Evolutionary conservation across 2,113 vertebrate species (phyloP).

Genomic region (Rhinogobius similis): DNA sequence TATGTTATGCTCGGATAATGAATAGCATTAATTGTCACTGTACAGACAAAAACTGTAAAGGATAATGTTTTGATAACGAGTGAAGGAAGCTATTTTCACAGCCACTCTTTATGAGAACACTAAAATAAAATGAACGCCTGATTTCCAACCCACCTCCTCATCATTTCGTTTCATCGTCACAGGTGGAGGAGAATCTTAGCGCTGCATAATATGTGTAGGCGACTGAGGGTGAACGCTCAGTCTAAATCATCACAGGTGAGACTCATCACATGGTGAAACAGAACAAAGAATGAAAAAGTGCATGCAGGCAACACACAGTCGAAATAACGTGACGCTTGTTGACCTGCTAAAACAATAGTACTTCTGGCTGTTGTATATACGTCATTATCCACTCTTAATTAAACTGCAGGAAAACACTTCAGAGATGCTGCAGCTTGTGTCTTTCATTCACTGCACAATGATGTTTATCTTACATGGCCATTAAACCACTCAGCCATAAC

Average conservation of each 20-base stretch:
- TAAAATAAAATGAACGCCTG: conserved; percentile 3
- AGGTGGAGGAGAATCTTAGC: conserved; percentile 53
- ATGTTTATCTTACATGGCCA: conserved; percentile 18
- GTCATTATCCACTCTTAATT: conserved; percentile 24
- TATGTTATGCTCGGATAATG: neutral
- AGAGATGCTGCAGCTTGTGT: neutral
- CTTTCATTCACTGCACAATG: neutral
- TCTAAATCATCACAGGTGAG: conserved; percentile 46
- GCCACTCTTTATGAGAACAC: neutral
- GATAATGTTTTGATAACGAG: neutral
- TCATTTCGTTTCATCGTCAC: conserved; percentile 22
- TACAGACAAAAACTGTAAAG: neutral
- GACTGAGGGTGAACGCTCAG: conserved; percentile 27
- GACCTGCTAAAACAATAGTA: conserved; percentile 21
- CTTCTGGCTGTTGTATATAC: conserved; percentile 34
- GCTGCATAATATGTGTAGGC: conserved; percentile 49
- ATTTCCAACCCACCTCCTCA: conserved; percentile 30
- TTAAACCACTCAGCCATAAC: neutral
- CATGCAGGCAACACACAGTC: neutral
- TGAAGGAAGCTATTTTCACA: neutral
- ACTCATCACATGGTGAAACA: conserved; percentile 41
- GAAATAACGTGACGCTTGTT: neutral
- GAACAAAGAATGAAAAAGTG: conserved; percentile 11
- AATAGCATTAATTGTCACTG: neutral
- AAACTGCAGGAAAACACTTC: conserved; percentile 6